phyloP scores from a whole-genome alignment of 2,113 vertebrate genomes.

The Gasterosteus aculeatus region DNA sequence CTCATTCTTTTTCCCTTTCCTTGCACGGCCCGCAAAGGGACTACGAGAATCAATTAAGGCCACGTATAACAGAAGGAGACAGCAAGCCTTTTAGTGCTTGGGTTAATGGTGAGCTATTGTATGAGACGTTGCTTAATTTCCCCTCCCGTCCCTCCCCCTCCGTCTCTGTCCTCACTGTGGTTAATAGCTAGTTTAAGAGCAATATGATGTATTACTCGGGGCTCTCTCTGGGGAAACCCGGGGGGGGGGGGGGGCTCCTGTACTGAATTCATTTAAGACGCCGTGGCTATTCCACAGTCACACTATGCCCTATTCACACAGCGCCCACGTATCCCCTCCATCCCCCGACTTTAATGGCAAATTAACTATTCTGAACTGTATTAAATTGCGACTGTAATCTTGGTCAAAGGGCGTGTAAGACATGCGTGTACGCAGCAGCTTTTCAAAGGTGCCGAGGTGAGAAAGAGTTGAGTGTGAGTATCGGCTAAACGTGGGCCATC shows the following conservation, averaged over 20 bases:
- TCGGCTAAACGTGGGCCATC: not conserved
- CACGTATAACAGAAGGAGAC: slow-evolving; percentile 62
- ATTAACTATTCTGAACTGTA: slow-evolving; percentile 47
- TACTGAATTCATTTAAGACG: slow-evolving; percentile 68
- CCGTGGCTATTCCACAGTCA: slow-evolving; percentile 57
- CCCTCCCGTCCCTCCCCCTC: slow-evolving; percentile 33
- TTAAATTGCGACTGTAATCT: slow-evolving; percentile 42
- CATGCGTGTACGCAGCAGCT: slow-evolving; percentile 10
- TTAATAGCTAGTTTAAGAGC: slow-evolving; percentile 80
- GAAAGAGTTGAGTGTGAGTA: slow-evolving; percentile 6
- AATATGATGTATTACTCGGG: slow-evolving; percentile 78
- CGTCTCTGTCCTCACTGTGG: slow-evolving; percentile 55
- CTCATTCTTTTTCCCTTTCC: slow-evolving; percentile 25
- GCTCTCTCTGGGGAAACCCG: slow-evolving; percentile 69
- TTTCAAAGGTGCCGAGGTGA: slow-evolving; percentile 12
- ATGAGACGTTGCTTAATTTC: slow-evolving; percentile 75
- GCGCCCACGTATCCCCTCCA: not conserved
- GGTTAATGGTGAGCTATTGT: slow-evolving; percentile 79
- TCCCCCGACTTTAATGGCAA: slow-evolving; percentile 55
- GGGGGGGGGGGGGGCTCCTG: slow-evolving; percentile 44
- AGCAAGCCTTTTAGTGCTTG: slow-evolving; percentile 67
- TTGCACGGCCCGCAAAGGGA: slow-evolving; percentile 49
- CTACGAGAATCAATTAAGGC: slow-evolving; percentile 73
- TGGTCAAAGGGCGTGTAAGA: slow-evolving; percentile 26
- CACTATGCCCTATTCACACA: slow-evolving; percentile 51